Percentiles rank a stretch among this genome's conserved stretches.
phyloP scores from a whole-genome alignment of 1,140 invertebrate species.

The Proales similis region DNA sequence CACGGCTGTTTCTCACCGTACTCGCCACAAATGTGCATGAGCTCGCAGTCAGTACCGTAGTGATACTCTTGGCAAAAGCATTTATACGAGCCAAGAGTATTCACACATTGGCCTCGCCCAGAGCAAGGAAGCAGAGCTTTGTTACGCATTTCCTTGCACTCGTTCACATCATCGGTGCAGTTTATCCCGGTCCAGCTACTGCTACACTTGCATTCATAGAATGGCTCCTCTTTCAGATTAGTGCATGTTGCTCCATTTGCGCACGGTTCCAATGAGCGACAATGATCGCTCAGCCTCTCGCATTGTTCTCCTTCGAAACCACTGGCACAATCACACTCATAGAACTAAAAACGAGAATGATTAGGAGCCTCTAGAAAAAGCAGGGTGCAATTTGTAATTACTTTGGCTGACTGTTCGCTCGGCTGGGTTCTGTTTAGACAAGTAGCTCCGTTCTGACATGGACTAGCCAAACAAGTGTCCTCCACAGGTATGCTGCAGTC shows the following conservation, averaged over 20 bases:
- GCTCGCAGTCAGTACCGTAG: slow-evolving; percentile 35
- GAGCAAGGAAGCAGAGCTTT: slow-evolving; percentile 41
- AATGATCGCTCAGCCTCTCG: slow-evolving; percentile 34
- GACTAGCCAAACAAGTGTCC: slow-evolving; percentile 45
- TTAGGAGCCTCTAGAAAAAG: too few species aligned
- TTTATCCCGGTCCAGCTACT: slow-evolving; percentile 34
- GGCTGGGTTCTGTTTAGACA: slow-evolving; percentile 40
- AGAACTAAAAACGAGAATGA: too few species aligned
- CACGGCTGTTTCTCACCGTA: background rate
- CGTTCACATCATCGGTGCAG: slow-evolving; percentile 68
- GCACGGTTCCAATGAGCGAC: slow-evolving; percentile 29
- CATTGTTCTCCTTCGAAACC: slow-evolving; percentile 67
- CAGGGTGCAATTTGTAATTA: background rate
- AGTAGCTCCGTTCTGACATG: slow-evolving; percentile 47
- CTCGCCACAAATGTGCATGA: background rate
- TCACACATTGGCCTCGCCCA: slow-evolving; percentile 73
- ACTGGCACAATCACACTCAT: slow-evolving; percentile 71
- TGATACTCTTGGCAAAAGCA: slow-evolving; percentile 57
- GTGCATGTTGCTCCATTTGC: slow-evolving; percentile 34
- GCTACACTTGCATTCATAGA: slow-evolving; percentile 25
- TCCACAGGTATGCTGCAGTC: slow-evolving; percentile 39
- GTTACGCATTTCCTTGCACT: slow-evolving; percentile 63
- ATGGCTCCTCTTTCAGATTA: background rate
- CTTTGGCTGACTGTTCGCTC: slow-evolving; percentile 13
- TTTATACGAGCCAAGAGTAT: slow-evolving; percentile 75